These are phyloP conservation scores for Solen grandis DNA, from an alignment of 1,140 invertebrate genomes.

Conservation along the genomic window DNA sequence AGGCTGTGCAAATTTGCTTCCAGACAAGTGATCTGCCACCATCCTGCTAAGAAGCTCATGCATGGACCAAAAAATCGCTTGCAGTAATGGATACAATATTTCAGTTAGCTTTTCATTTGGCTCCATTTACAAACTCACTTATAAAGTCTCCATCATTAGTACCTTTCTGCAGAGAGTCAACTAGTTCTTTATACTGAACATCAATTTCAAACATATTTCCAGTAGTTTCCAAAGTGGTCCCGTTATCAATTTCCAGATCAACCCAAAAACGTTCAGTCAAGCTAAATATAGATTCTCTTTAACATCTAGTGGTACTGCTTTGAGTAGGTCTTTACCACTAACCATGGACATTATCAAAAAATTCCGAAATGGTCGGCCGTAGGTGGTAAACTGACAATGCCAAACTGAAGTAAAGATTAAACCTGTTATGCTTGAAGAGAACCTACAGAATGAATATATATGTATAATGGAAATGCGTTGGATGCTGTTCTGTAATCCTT, in stretches of 20 bases:
- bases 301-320: conserved; percentile 19
- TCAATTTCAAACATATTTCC: conserved; percentile 51
- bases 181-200: background rate
- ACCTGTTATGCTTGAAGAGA: background rate
- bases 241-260: conserved; percentile 24
- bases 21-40: background rate
- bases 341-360: background rate
- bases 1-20: background rate
- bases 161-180: background rate
- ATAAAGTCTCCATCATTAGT: no score
- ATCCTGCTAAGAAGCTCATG: background rate
- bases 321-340: background rate
- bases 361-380: background rate
- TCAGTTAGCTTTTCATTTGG: background rate
- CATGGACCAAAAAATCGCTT: background rate
- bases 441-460: conserved; percentile 15
- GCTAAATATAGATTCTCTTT: conserved; percentile 16
- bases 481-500: conserved; percentile 3
- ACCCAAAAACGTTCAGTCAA: conserved; percentile 23
- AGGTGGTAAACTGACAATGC: background rate
- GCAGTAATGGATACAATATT: conserved; percentile 6
- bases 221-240: conserved; percentile 33
- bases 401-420: conserved; percentile 2
- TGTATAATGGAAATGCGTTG: conserved; percentile 20
- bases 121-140: conserved; percentile 21